These are phyloP conservation scores for Panurus biarmicus DNA, from an alignment of 2,113 vertebrate genomes.

Conservation along the genomic window DNA sequence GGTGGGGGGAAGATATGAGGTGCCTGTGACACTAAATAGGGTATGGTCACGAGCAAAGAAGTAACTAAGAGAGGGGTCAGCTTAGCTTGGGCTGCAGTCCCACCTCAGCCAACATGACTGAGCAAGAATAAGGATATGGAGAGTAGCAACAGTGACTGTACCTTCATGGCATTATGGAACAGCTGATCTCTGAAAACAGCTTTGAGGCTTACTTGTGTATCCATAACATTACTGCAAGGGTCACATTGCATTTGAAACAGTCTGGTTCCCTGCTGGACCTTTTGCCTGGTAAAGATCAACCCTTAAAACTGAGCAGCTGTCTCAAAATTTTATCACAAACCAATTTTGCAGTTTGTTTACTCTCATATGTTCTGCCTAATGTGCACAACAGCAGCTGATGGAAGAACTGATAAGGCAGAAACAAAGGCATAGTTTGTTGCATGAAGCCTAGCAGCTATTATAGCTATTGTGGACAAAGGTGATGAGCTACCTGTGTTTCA, in stretches of 20 bases:
- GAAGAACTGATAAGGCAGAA: slow-evolving; percentile 6
- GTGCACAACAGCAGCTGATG: neutral
- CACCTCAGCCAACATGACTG: rapidly evolving
- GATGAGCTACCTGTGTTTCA: slow-evolving; percentile 23
- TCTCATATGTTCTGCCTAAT: neutral
- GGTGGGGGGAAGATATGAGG: neutral
- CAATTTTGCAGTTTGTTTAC: neutral
- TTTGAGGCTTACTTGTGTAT: neutral
- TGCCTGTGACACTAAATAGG: rapidly evolving
- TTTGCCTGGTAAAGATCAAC: neutral
- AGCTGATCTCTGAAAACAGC: neutral
- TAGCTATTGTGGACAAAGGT: neutral
- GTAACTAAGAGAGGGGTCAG: neutral
- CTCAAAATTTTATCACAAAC: neutral
- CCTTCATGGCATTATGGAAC: neutral
- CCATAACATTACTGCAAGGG: neutral
- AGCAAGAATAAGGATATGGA: neutral
- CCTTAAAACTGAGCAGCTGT: neutral
- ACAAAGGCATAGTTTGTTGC: neutral
- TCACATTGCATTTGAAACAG: neutral
- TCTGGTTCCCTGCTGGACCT: neutral
- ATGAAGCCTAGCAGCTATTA: slow-evolving; percentile 21
- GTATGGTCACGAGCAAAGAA: neutral
- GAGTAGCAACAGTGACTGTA: neutral
- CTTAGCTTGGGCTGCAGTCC: neutral